Evolutionary conservation across 2,113 vertebrate genomes (phyloP), one percentile per base, ranked within the genome.

Genomic region (Gorsachius goisagi): DNA sequence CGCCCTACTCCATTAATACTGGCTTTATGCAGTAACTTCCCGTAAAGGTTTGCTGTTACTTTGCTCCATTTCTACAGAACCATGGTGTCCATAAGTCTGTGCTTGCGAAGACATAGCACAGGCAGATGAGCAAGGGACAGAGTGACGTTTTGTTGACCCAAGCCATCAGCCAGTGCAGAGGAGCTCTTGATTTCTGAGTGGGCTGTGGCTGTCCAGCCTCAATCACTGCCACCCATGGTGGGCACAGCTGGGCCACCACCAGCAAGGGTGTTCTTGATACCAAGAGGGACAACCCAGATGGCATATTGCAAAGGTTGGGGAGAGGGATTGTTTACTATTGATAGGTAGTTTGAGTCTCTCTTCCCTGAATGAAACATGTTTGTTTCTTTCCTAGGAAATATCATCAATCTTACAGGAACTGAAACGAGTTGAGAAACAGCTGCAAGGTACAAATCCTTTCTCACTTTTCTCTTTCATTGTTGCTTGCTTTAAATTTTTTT

Each of bases 381-480:
- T 88, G 11, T 75, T 84, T 85, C 92, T 74, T 76, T 90, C 93
- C 32, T 96, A 99, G 99, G 99, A 99, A 96, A 99, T 99, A 97
- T 99, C 99, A 55, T 99, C 99, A 26, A 99, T 99, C 95, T 98
- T 99, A 66, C 99, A 99, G 53, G 99, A 99, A 93, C 96, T 99
- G 69, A 99, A 99, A 95, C 98, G 99, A 97, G 99, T 99, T 87
- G 99, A 99, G 95, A 99, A 99, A 94, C 99, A 99, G 75, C 97
- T 99, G 45, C 99, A 99, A 99, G 99, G 99, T 99, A 98, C 92
- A 93, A 50, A 79, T 85, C 18, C 52, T 76, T 60, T 82, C 64
- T 76, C 37, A 33, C 12, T 93, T 74, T 71, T 58, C 39, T 83
- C n/a, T 72, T 62, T 74, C 21, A 4, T 47, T 26, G 9, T 64